Evolutionary conservation across 2,113 vertebrate genomes (phyloP).

Genomic region (Pristiophorus japonicus): DNA sequence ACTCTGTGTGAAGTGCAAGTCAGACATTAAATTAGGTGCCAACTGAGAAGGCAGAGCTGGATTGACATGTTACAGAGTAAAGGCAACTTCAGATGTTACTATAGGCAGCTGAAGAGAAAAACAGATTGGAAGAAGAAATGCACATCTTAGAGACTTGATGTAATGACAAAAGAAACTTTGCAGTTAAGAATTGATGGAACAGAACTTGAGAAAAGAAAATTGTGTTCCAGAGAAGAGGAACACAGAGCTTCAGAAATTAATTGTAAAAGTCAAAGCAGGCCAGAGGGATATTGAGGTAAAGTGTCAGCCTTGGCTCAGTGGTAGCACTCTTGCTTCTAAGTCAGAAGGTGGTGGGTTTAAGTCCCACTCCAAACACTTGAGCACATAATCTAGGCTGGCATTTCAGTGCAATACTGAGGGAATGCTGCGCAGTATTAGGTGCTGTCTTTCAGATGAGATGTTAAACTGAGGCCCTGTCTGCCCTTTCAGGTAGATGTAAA

Average conservation of each 20-base stretch:
- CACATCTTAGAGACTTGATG: neutral
- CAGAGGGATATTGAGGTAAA: neutral
- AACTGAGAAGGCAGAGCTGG: neutral
- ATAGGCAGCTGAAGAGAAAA: neutral
- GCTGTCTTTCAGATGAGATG: neutral
- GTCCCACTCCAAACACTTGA: neutral
- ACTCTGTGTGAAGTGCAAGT: conserved; percentile 1
- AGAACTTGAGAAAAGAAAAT: neutral
- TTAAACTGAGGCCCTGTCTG: neutral
- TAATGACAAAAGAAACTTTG: neutral
- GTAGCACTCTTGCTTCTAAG: neutral
- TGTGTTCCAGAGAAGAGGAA: neutral
- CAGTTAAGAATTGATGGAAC: neutral
- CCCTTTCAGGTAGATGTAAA: neutral
- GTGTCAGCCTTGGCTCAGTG: neutral
- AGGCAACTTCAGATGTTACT: neutral
- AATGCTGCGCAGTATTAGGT: no score
- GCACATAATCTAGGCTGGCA: neutral
- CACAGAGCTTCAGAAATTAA: neutral
- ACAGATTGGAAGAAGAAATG: neutral
- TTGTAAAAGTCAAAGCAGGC: neutral
- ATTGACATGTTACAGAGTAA: neutral
- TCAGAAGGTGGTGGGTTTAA: neutral
- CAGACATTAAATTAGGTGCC: conserved; percentile 13
- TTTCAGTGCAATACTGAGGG: neutral